Evolutionary conservation across 2,113 vertebrate genomes (phyloP).

Genomic region (Eleginops maclovinus): DNA sequence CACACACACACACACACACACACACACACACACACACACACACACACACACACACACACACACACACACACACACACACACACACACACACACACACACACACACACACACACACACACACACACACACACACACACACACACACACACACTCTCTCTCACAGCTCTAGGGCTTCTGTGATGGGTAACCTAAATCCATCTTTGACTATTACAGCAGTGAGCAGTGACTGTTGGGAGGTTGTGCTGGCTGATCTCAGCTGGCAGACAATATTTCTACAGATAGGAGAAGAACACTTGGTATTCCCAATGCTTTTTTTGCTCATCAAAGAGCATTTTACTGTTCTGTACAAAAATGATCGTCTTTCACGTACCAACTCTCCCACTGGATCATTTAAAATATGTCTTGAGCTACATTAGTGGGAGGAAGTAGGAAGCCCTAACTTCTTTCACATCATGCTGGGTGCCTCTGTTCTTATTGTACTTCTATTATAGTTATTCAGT

Average conservation of each 20-base stretch:
- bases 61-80: neutral
- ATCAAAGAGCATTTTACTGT: conserved; percentile 28
- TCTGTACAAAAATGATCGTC: neutral
- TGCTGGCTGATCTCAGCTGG: conserved; percentile 17
- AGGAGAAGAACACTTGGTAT: conserved; percentile 1
- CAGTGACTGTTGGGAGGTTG: conserved; percentile 30
- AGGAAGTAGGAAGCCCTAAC: conserved; percentile 5
- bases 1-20: conserved; percentile 23
- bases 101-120: neutral
- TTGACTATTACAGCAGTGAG: conserved; percentile 42
- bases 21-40: conserved; percentile 6
- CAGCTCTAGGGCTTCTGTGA: conserved; percentile 11
- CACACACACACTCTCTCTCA: neutral
- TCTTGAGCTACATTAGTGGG: conserved; percentile 10
- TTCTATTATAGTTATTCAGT: conserved; percentile 17
- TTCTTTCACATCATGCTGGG: conserved; percentile 22
- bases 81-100: neutral
- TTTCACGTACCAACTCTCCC: conserved; percentile 11
- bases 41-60: conserved; percentile 23
- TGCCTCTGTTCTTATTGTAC: conserved; percentile 4
- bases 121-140: conserved; percentile 10
- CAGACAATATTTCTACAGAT: conserved; percentile 32
- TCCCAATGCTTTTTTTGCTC: conserved; percentile 21
- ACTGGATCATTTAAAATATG: conserved; percentile 20
- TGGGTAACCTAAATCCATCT: conserved; percentile 60